Evolutionary conservation across 2,113 vertebrate species (phyloP).

Genomic region (Desmodus rotundus): DNA sequence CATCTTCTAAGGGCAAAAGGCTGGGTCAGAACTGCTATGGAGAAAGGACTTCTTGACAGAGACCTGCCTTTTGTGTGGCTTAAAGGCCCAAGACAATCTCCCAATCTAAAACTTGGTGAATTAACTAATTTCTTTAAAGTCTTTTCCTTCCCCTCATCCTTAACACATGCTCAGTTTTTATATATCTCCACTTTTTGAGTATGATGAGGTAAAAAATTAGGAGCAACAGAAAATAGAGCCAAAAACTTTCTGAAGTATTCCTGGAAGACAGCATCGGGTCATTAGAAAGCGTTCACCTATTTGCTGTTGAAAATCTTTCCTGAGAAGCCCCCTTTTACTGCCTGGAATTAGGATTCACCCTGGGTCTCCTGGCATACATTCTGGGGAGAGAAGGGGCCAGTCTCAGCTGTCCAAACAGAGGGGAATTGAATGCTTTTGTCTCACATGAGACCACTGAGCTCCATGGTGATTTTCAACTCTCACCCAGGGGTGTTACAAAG

Average conservation of each 20-base stretch:
- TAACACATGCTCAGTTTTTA: neutral
- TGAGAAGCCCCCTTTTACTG: neutral
- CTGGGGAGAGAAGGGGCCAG: neutral
- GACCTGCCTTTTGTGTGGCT: neutral
- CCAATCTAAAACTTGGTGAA: neutral
- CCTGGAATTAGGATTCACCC: slow-evolving; percentile 50
- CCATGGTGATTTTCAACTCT: slow-evolving; percentile 51
- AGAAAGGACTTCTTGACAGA: neutral
- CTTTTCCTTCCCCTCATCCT: neutral
- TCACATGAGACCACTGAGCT: neutral
- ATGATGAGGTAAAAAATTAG: neutral
- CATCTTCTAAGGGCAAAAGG: neutral
- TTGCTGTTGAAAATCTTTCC: slow-evolving; percentile 21
- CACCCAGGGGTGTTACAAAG: slow-evolving; percentile 36
- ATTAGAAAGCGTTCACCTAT: neutral
- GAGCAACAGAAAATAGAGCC: slow-evolving; percentile 3
- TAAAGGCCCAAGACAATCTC: neutral
- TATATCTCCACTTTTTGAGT: neutral
- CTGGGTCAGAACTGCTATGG: neutral
- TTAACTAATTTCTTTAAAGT: slow-evolving; percentile 31
- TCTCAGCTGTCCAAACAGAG: slow-evolving; percentile 68
- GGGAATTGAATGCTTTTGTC: slow-evolving; percentile 30
- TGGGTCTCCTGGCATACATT: neutral
- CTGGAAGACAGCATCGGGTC: slow-evolving; percentile 14
- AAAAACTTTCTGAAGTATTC: slow-evolving; percentile 20